A percentile compares a stretch with the other conserved stretches of the same genome.
phyloP scores from a whole-genome alignment of 1,140 invertebrate species.

The Notospermus geniculatus region DNA sequence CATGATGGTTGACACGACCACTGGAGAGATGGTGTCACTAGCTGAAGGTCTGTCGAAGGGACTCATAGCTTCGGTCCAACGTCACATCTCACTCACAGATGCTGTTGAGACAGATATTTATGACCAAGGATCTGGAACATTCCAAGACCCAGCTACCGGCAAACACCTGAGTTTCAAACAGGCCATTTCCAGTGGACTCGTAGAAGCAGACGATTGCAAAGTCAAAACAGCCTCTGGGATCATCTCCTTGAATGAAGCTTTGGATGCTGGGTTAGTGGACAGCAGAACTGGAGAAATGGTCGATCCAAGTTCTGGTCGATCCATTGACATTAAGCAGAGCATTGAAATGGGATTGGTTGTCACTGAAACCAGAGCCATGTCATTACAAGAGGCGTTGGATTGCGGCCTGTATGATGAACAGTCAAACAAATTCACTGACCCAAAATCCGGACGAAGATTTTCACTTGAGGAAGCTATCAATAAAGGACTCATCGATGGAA shows the following conservation, averaged over 20 bases:
- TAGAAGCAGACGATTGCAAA: neutral
- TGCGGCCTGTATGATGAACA: conserved; percentile 57
- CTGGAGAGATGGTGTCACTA: conserved; percentile 60
- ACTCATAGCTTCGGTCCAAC: conserved; percentile 41
- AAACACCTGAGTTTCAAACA: conserved; percentile 37
- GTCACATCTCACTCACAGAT: conserved; percentile 37
- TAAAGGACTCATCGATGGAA: conserved; percentile 70
- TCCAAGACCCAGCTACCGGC: conserved; percentile 67
- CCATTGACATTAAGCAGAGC: conserved; percentile 65
- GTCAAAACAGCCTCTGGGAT: conserved; percentile 62
- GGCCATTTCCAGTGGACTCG: neutral
- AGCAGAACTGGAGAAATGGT: conserved; percentile 32
- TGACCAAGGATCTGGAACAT: conserved; percentile 77
- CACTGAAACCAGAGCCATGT: conserved; percentile 65
- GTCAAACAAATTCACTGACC: conserved; percentile 66
- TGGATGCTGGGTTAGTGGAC: conserved; percentile 69
- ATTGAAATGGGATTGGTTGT: conserved; percentile 76
- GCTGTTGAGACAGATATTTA: conserved; percentile 41
- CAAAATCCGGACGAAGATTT: conserved; percentile 70
- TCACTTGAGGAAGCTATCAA: conserved; percentile 70
- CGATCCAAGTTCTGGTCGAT: conserved; percentile 35
- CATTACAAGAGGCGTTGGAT: conserved; percentile 72
- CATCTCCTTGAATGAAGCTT: conserved; percentile 78
- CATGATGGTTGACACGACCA: conserved; percentile 67
- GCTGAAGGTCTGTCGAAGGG: conserved; percentile 70